Evolutionary conservation across 2,888 invertebrate genomes (phyloP), one percentile per base, ranked within the genome.

Genomic region (Volucella inanis): DNA sequence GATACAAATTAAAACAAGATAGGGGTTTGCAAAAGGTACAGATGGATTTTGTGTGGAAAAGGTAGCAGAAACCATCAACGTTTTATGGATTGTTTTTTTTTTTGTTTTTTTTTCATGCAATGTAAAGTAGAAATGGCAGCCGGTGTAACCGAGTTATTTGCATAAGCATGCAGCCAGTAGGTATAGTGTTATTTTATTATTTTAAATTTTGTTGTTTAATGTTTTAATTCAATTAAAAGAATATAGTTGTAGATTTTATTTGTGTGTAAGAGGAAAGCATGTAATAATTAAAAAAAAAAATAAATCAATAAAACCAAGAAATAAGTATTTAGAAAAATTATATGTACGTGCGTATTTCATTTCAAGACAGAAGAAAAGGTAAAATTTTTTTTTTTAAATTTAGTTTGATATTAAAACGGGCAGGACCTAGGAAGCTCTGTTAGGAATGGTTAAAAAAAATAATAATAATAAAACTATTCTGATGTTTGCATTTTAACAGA

Each of bases 201-300:
- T 68, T 49, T 18, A 50, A 38, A 57, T 11, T 59, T 62, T 71
- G 71, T 82, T 65, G 72, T 71, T 80, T 64, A 70, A 59, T 62
- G 57, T 85, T 85, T 72, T 70, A 81, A 72, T 80, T 68, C 39
- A 80, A 67, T 68, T 68, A 52, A 80, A 77, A 12, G 52, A 77
- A 45, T 59, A 50, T 38, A 45, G 72, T 83, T 72, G 77, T 57
- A 79, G 64, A 41, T 47, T 71, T 72, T 52, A 6, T 59, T 9
- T 68, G 64, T 75, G 65, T 57, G 68, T 41, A 55, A 61, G 62
- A 72, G 80, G 39, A 39, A 80, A 76, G 81, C 85, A 85, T 85
- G 85, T 81, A 85, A 67, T 67, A 84, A 67, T 75, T 57, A 65
- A 59, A 68, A 77, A 14, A 59, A 72, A 59, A 8, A 3, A 15